Base-by-base conservation (phyloP, 2,888 invertebrate genomes). In the Dendrolimus houi region DNA sequence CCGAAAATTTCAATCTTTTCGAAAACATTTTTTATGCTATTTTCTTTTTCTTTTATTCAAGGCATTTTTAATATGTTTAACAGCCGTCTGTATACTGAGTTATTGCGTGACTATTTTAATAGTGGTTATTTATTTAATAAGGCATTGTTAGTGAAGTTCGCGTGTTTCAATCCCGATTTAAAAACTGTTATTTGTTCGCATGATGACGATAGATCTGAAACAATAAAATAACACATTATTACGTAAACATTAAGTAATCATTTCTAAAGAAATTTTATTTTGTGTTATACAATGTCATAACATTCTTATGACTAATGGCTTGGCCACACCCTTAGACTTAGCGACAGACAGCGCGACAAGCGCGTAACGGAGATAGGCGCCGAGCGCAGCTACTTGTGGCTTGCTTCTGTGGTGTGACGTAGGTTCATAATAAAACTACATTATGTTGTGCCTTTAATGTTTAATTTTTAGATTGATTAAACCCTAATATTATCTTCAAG, bases 1-100 rank as follows among this genome's bases (percentile, higher is more conserved):
- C 87, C 84, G 86, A 87, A 72, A 85, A 83, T 52, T 85, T 77
- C 59, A 85, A 81, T 64, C 79, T 80, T 72, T 81, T 82, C 52
- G 83, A 79, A 68, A 84, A 84, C 88, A 88, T 88, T 74, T 77
- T 80, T 47, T 47, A 6, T 42, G 53, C 56, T 59, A 57, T 68
- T 58, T 57, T 58, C 52, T 57, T 55, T 57, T 40, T 59, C 63
- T 58, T 64, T 61, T 61, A 64, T 63, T 58, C 54, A 58, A 75
- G 62, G 69, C 64, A 59, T 62, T 62, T 58, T 70, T 73, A 29
- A 74, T 72, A 58, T 65, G 60, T 56, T 29, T 58, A 57, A 57
- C 56, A 58, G 47, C 47, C 47, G 9, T 12, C 47, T 47, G 9
- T 9, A 47, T 9, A 10, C 47, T 47, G 9, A 12, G 9, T 47